Evolutionary conservation across 2,888 invertebrate species (phyloP).

Genomic region (Prenolepis imparis): DNA sequence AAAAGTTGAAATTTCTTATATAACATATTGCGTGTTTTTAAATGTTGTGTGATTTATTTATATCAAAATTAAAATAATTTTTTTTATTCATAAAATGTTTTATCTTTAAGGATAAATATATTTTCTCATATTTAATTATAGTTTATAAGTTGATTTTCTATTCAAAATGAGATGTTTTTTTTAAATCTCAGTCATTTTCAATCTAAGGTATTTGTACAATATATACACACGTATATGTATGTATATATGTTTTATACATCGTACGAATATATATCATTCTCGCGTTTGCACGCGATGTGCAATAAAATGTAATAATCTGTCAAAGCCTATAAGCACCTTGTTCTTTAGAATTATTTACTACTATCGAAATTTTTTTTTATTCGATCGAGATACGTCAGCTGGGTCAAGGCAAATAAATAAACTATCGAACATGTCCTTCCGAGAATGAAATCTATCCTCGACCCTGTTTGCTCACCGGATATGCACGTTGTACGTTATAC

Average conservation of each 20-base stretch:
- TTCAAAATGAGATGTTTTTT: not conserved
- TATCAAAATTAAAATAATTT: not conserved
- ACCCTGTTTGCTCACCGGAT: conserved; percentile 65
- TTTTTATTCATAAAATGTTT: not conserved
- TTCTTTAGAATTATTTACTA: not conserved
- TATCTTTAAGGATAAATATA: not conserved
- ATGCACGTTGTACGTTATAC: conserved; percentile 24
- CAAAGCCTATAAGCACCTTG: conserved; percentile 11
- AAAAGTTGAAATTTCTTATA: not conserved
- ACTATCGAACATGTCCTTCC: conserved; percentile 38
- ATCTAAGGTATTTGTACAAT: not conserved
- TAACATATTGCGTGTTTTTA: not conserved
- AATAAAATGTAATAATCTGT: conserved; percentile 23
- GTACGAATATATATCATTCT: not conserved
- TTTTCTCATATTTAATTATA: not conserved
- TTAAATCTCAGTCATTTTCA: not conserved
- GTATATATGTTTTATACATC: not conserved
- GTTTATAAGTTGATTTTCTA: conserved; percentile 1
- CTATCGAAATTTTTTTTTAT: conserved; percentile 10
- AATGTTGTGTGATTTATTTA: not conserved
- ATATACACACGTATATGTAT: not conserved
- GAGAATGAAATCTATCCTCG: conserved; percentile 45
- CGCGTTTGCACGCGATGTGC: not conserved
- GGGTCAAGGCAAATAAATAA: conserved; percentile 64
- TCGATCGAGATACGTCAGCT: conserved; percentile 41